Conservation (phyloP, 2,797 vertebrate genomes). For the Emydoidea blandingii region DNA sequence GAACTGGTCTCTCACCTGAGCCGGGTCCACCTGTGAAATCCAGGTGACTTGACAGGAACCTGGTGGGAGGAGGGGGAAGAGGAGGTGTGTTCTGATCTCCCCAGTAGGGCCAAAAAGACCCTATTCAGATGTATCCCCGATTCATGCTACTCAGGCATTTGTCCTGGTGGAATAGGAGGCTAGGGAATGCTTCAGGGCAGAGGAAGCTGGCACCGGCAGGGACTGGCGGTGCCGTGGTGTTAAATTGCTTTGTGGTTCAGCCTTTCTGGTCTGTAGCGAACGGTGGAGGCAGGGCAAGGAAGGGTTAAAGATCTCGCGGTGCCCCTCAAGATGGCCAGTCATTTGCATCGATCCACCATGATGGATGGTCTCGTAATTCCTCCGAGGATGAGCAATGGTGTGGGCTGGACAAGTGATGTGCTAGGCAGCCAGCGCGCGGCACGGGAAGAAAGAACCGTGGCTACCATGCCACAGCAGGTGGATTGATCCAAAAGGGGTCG, state of each 20-base stretch:
- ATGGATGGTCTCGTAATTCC: not conserved
- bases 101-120: not conserved
- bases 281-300: not conserved
- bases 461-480: not conserved
- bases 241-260: not conserved
- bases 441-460: not conserved
- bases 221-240: not conserved
- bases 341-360: not conserved
- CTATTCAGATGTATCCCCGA: not conserved
- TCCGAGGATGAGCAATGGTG: not conserved
- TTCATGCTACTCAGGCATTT: not conserved
- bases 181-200: not conserved
- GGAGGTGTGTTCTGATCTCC: not conserved
- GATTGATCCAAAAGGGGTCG: not conserved
- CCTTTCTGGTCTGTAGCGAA: not conserved
- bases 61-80: not conserved
- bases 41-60: not conserved
- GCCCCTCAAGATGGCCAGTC: not conserved
- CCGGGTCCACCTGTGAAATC: no score
- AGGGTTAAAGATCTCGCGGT: not conserved
- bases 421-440: not conserved
- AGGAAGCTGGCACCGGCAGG: not conserved
- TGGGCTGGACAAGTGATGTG: not conserved
- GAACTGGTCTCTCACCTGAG: not conserved
- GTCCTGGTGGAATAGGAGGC: not conserved